phyloP scores from a whole-genome alignment of 1,140 invertebrate species.

The Nomia melanderi region DNA sequence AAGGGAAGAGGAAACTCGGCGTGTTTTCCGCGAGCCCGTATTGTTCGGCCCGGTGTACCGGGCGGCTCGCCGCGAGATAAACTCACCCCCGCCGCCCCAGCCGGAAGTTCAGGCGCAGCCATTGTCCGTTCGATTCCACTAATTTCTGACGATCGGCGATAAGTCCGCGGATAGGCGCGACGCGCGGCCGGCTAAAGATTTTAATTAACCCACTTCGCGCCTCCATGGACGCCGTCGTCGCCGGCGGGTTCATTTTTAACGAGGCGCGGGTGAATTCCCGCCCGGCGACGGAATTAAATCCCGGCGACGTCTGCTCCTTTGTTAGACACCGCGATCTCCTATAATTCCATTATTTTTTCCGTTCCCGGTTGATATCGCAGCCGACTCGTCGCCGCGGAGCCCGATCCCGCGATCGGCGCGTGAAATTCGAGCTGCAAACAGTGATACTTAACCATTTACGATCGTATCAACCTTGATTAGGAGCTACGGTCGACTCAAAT shows the following conservation, averaged over 20 bases:
- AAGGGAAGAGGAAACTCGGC: background rate
- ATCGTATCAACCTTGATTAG: too few relatives aligned
- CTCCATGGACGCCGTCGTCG: slow-evolving; percentile 7
- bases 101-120: background rate
- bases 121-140: slow-evolving; percentile 23
- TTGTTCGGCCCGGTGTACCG: background rate
- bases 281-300: slow-evolving; percentile 41
- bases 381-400: background rate
- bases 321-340: slow-evolving; percentile 44
- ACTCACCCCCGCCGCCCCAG: background rate
- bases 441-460: too few relatives aligned
- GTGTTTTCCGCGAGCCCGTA: background rate
- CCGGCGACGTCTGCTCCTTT: slow-evolving; percentile 43
- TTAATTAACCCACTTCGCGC: slow-evolving; percentile 56
- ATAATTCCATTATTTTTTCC: slow-evolving; percentile 43
- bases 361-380: background rate
- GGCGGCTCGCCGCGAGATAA: background rate
- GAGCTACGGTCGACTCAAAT: too few relatives aligned
- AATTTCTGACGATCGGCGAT: slow-evolving; percentile 15
- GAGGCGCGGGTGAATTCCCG: slow-evolving; percentile 17
- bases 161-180: slow-evolving; percentile 22
- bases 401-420: slow-evolving; percentile 8
- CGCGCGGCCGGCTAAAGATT: slow-evolving; percentile 31
- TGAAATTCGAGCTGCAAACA: slow-evolving; percentile 29
- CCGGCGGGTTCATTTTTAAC: slow-evolving; percentile 43